Evolutionary conservation across 2,888 invertebrate genomes (phyloP).

Genomic region (Philhelius pedissequus): DNA sequence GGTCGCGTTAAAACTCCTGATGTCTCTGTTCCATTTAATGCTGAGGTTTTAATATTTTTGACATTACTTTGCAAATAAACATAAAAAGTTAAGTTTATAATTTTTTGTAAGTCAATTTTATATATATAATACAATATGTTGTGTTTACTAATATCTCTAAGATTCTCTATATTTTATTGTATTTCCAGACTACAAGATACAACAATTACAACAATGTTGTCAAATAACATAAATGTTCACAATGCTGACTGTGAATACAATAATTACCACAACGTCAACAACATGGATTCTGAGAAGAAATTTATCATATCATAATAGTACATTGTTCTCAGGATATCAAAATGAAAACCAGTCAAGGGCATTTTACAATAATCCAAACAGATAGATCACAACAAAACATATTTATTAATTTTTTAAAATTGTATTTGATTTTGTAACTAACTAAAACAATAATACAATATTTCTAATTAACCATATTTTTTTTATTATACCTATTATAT

Average conservation of each 20-base stretch:
- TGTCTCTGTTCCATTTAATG: too few relatives aligned
- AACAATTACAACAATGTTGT: conserved; percentile 73
- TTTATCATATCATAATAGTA: not conserved
- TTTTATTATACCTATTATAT: too few relatives aligned
- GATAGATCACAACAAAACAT: not conserved
- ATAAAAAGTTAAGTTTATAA: too few relatives aligned
- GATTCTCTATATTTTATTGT: not conserved
- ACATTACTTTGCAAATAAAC: too few relatives aligned
- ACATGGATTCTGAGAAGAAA: conserved; percentile 5
- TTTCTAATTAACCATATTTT: too few relatives aligned
- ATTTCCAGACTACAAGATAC: conserved; percentile 72
- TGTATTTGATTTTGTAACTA: not conserved
- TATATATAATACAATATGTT: not conserved
- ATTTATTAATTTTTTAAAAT: not conserved
- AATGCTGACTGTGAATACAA: conserved; percentile 62
- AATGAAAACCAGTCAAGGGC: not conserved
- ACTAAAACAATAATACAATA: too few relatives aligned
- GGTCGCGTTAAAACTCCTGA: too few relatives aligned
- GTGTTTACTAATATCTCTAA: not conserved
- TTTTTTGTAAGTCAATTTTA: not conserved
- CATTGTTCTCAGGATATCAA: conserved; percentile 20
- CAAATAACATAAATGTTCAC: conserved; percentile 71
- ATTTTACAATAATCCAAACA: not conserved
- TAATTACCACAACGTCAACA: conserved; percentile 41
- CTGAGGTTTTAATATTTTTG: too few relatives aligned